These are phyloP conservation scores for Podarcis cretensis DNA, from an alignment of 2,113 vertebrate species.

Conservation along the genomic window DNA sequence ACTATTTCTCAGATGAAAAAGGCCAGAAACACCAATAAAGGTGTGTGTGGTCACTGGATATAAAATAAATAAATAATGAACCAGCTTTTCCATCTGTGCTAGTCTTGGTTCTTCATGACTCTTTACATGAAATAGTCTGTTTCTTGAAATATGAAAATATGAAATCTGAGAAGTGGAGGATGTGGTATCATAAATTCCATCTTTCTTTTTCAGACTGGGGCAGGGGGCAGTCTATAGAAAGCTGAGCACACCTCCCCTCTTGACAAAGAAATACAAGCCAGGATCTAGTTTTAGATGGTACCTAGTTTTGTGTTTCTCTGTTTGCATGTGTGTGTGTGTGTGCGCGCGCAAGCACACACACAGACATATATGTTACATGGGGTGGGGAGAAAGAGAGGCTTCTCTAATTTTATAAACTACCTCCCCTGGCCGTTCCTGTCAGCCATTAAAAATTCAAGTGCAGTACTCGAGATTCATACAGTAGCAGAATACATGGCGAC, in stretches of 20 bases:
- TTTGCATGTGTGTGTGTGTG: background rate
- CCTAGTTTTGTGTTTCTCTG: background rate
- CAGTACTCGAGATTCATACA: background rate
- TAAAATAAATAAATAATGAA: background rate
- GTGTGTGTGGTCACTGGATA: background rate
- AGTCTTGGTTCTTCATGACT: background rate
- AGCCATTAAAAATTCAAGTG: background rate
- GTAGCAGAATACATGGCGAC: background rate
- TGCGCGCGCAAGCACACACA: background rate
- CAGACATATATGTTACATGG: no score
- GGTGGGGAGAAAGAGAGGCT: background rate
- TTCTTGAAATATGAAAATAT: background rate
- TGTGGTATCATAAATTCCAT: no score
- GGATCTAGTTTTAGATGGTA: background rate
- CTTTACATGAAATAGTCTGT: background rate
- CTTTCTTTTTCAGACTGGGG: background rate
- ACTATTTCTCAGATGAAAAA: conserved; percentile 4
- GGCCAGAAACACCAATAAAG: background rate
- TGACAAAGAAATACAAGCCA: background rate
- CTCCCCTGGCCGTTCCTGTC: background rate
- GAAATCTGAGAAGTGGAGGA: background rate
- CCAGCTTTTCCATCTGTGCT: background rate
- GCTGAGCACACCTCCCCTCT: background rate
- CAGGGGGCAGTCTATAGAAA: background rate
- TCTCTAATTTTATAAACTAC: background rate